Evolutionary conservation across 2,113 vertebrate species (phyloP).

Genomic region (Erinaceus europaeus): DNA sequence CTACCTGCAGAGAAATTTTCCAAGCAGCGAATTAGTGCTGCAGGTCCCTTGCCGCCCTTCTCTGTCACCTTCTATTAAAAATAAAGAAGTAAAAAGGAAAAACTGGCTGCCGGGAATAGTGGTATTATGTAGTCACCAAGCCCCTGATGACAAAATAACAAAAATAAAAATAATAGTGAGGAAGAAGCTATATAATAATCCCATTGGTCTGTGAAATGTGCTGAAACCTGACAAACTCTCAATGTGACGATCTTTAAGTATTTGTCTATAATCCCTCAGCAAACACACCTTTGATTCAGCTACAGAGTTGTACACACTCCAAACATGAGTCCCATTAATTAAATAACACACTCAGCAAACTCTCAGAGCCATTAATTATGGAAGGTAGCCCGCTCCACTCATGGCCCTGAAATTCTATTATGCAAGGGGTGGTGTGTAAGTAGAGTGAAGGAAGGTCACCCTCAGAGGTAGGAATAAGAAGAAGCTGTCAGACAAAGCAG

Average conservation of each 20-base stretch:
- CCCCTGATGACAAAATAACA: too few species aligned
- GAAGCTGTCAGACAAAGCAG: slow-evolving; percentile 3
- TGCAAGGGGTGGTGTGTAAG: background rate
- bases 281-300: slow-evolving; percentile 46
- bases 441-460: slow-evolving; percentile 50
- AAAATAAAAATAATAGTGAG: too few species aligned
- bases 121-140: too few species aligned
- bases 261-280: slow-evolving; percentile 48
- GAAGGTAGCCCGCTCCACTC: slow-evolving; percentile 22
- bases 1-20: too few species aligned
- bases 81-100: too few species aligned
- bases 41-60: too few species aligned
- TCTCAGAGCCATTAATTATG: slow-evolving; percentile 60
- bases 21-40: too few species aligned
- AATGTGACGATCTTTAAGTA: slow-evolving; percentile 18
- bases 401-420: slow-evolving; percentile 21
- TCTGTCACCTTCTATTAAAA: too few species aligned
- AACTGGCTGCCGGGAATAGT: too few species aligned
- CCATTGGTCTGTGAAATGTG: slow-evolving; percentile 21
- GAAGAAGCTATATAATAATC: background rate
- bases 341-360: slow-evolving; percentile 65
- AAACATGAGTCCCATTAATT: slow-evolving; percentile 66
- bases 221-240: slow-evolving; percentile 16
- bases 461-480: background rate
- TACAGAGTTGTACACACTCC: slow-evolving; percentile 40